Evolutionary conservation across 35 echinoderm and acorn worm species (phyloP), one percentile per base, ranked within the genome.

Genomic region (Strongylocentrotus purpuratus): DNA sequence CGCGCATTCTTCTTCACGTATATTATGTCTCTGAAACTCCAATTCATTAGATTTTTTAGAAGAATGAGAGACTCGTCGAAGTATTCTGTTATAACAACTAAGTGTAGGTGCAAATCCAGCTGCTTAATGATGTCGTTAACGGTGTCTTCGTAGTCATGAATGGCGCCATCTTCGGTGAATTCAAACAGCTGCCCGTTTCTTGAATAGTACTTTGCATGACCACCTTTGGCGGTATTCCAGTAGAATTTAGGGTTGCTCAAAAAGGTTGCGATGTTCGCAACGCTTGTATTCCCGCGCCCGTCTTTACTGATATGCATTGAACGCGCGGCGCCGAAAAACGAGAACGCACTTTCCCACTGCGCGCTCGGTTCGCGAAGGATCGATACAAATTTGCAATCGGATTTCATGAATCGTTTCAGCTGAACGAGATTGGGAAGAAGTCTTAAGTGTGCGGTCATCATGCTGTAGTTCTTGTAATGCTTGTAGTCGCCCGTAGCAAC

Each of bases 61-160:
- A 97, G 58, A 45, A 97, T 94, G 20, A 97, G 60, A 0, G 97
- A 97, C 94, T 96, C 97, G 28, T 97, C 97, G 47, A 96, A 97
- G 46, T 95, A 94, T 96, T 97, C 97, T 78, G 94, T 96, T 4
- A 97, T 95, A 25, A 97, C 33, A 33, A 97, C 95, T 71, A 97
- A 88, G 45, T 97, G 94, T 9, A 97, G 91, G 9, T 95, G 86
- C 88, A 35, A 11, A 33, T 95, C 95, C 45, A 97, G 52, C 28
- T 94, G 47, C 28, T 55, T 22, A 45, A 97, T 94, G 13, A 85
- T 95, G 22, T 96, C 88, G 7, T 70, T 47, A 8, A 97, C 86
- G 14, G 58, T 47, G 32, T n/a, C 88, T 32, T 88, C 32, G 46
- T 94, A 48, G 1, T 20, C 5, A 59, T 48, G 91, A 86, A 94